A percentile compares a stretch with the other conserved stretches of the same genome.
Conservation (phyloP, 2,113 vertebrate genomes). For the Oriolus oriolus region DNA sequence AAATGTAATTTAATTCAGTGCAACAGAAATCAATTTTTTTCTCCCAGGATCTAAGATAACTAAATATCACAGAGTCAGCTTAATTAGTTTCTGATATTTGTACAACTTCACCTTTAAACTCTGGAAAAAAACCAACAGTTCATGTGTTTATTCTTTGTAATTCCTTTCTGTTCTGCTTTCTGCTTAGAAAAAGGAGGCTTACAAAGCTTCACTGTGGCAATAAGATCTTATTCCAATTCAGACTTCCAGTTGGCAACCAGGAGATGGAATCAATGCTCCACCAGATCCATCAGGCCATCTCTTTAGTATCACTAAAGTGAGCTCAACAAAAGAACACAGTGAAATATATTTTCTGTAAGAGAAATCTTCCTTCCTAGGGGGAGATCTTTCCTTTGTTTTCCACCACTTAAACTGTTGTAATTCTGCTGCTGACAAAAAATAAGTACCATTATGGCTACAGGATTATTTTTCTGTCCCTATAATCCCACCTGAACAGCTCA, state of each 20-base stretch:
- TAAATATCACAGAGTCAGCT: slow-evolving; percentile 69
- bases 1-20: slow-evolving; percentile 71
- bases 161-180: slow-evolving; percentile 18
- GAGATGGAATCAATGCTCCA: slow-evolving; percentile 24
- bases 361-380: background rate
- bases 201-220: background rate
- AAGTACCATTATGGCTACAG: background rate
- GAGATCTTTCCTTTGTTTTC: background rate
- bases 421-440: background rate
- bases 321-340: background rate
- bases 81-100: slow-evolving; percentile 73
- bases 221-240: background rate
- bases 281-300: background rate
- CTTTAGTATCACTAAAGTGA: background rate
- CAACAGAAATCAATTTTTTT: slow-evolving; percentile 70
- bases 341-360: background rate
- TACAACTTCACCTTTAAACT: slow-evolving; percentile 67
- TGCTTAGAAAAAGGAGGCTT: background rate
- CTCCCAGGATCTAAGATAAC: slow-evolving; percentile 39
- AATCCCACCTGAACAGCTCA: background rate
- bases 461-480: background rate
- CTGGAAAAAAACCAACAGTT: background rate
- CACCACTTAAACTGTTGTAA: background rate
- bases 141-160: slow-evolving; percentile 31
- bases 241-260: background rate